Evolutionary conservation across 2,113 vertebrate species (phyloP), one percentile per base, ranked within the genome.

Genomic region (Neodon shergylaensis): DNA sequence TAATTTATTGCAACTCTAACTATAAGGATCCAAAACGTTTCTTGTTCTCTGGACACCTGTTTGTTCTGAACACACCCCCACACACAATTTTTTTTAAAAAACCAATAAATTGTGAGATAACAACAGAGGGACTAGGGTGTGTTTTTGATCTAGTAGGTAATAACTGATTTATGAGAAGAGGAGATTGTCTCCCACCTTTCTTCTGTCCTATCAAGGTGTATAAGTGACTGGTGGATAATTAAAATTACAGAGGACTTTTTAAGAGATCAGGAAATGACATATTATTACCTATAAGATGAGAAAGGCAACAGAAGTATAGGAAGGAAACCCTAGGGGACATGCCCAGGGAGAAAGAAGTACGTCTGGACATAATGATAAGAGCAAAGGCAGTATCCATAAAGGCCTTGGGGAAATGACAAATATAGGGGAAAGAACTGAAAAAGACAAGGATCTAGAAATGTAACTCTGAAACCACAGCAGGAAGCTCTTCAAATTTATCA

Each of bases 221-320:
- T 70, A 78, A 28, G 14, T 49, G 85, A 94, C 47, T 4, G 54
- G 65, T 3, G 11, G 31, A 77, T 86, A 94, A 89, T 47, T 95
- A 92, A 94, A 96, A 79, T 63, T 83, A 13, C 1, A 89, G 44
- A n/a, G 31, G 92, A 72, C 93, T 28, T 44, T 88, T 33, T 19
- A 90, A 81, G 63, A 87, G 92, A 89, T 65, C 28, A 19, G 49
- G 39, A 14, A 42, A n/a, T 81, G 81, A 78, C 76, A 77, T 76
- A 68, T 58, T 96, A 39, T 82, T 92, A 96, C 52, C 39, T 87
- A 26, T 36, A 52, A 88, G 21, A 90, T 78, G 9, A 87, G 66
- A 88, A 96, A 92, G 19, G 44, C 85, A 74, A 79, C 8, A 49
- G 68, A 92, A 74, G 21, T 54, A 17, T n/a, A 31, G 74, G 49